phyloP scores from a whole-genome alignment of 2,113 vertebrate species.

The Lamprologus callipterus region DNA sequence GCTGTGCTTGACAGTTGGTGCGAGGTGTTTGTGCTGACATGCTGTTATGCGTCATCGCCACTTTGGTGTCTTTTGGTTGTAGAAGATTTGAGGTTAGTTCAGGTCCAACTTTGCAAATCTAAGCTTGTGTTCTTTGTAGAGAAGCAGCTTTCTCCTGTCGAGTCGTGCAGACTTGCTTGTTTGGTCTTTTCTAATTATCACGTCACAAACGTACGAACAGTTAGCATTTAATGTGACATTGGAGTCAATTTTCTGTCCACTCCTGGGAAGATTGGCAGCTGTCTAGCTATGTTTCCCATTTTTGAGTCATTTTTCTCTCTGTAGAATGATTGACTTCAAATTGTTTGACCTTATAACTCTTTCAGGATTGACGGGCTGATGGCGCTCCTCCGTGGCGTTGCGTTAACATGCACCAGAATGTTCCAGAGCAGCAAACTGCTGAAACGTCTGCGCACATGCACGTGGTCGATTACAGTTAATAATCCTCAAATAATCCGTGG shows the following conservation, averaged over 20 bases:
- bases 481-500: neutral
- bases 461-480: neutral
- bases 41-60: neutral
- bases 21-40: neutral
- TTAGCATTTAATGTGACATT: neutral
- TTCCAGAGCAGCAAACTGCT: neutral
- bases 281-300: neutral
- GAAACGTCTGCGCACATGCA: neutral
- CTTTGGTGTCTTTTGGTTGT: neutral
- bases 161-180: neutral
- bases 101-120: neutral
- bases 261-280: neutral
- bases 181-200: neutral
- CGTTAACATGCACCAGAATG: neutral
- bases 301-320: neutral
- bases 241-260: neutral
- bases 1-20: neutral
- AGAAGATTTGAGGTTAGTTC: neutral
- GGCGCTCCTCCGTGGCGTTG: neutral
- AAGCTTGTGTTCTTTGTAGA: neutral
- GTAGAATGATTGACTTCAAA: neutral
- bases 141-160: neutral
- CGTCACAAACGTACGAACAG: fast-evolving
- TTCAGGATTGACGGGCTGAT: neutral
- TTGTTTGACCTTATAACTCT: neutral